Percentiles rank a stretch among this genome's conserved stretches.
Evolutionary conservation across 2,113 vertebrate genomes (phyloP).

Genomic region (Grus americana): DNA sequence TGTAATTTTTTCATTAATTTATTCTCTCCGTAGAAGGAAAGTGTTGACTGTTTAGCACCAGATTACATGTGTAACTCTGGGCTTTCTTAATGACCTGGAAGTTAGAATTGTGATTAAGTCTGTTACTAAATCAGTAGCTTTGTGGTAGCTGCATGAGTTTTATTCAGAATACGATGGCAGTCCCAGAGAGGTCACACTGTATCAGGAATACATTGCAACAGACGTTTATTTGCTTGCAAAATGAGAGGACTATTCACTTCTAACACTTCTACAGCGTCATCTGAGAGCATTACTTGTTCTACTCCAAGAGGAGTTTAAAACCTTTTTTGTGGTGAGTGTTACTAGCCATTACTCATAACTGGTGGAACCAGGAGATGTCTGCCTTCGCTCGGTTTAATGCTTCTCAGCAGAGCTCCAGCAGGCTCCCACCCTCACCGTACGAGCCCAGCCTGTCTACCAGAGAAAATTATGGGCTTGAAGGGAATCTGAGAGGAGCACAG

Average conservation of each 20-base stretch:
- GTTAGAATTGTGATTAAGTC: conserved; percentile 23
- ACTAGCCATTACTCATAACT: fast-evolving
- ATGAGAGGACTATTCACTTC: not conserved
- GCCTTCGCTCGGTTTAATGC: not conserved
- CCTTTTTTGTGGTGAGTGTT: not conserved
- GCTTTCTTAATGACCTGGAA: conserved; percentile 14
- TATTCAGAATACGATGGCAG: not conserved
- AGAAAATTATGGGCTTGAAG: conserved; percentile 1
- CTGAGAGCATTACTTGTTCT: not conserved
- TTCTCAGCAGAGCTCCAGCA: fast-evolving
- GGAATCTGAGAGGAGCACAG: not conserved
- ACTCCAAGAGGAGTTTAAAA: not conserved
- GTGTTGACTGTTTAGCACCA: not conserved
- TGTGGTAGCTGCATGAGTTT: not conserved
- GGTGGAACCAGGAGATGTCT: not conserved
- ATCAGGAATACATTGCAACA: not conserved
- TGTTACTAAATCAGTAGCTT: conserved; percentile 15
- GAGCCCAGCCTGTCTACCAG: not conserved
- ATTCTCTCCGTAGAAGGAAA: not conserved
- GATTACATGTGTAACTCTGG: not conserved
- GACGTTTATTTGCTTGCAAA: not conserved
- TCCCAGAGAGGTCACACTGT: not conserved
- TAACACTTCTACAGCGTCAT: not conserved
- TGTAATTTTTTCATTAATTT: not conserved
- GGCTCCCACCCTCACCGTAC: not conserved